Conservation (phyloP, 30 jellyfish, hydroid and myxozoan species). For the Pseudorhiza aurosa region DNA sequence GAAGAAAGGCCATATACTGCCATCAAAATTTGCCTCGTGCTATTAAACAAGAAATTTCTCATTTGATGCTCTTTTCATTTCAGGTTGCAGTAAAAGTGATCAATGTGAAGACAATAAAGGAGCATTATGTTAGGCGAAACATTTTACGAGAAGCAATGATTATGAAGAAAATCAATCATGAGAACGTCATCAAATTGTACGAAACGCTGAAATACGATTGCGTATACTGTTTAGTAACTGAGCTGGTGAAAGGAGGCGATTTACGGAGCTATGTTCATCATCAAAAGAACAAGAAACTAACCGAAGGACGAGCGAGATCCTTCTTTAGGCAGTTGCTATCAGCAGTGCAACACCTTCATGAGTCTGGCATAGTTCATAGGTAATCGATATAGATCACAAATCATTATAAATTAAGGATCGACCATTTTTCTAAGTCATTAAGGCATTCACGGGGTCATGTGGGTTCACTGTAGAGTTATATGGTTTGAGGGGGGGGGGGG, state of each 20-base stretch:
- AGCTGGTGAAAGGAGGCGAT: slow-evolving; percentile 78
- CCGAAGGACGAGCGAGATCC: slow-evolving; percentile 52
- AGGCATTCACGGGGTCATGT: background rate
- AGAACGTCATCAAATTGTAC: slow-evolving; percentile 60
- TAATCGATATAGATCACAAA: background rate
- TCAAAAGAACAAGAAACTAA: slow-evolving; percentile 54
- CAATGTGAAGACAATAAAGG: slow-evolving; percentile 45
- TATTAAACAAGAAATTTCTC: no score
- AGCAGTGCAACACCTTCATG: slow-evolving; percentile 80
- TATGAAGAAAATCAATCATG: slow-evolving; percentile 67
- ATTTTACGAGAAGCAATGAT: slow-evolving; percentile 74
- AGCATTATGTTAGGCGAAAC: slow-evolving; percentile 36
- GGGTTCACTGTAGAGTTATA: no score
- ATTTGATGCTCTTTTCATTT: background rate
- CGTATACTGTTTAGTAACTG: slow-evolving; percentile 79
- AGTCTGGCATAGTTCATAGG: slow-evolving; percentile 78
- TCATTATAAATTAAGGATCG: background rate
- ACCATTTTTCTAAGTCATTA: background rate
- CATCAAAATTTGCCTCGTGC: no score
- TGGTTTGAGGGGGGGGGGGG: no score
- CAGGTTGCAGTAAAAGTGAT: slow-evolving; percentile 85
- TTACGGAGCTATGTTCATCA: slow-evolving; percentile 59
- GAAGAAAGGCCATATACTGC: no score
- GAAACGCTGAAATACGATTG: slow-evolving; percentile 60
- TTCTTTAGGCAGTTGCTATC: slow-evolving; percentile 63